Evolutionary conservation across 92 coral and sea anemone genomes (phyloP).

Genomic region (Bergia puertoricense): DNA sequence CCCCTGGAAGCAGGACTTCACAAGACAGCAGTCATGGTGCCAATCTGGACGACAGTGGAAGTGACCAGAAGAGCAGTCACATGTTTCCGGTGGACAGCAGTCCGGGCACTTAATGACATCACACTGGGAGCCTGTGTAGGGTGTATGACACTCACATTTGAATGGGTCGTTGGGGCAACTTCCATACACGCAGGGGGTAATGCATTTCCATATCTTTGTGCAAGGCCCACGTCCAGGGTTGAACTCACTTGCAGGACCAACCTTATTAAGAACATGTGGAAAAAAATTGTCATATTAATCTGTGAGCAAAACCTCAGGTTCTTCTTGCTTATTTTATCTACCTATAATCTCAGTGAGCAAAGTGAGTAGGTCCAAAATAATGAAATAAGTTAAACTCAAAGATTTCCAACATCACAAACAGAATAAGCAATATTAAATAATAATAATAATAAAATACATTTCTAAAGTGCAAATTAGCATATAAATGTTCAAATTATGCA

Average conservation of each 20-base stretch:
- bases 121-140: conserved; percentile 80
- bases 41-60: conserved; percentile 53
- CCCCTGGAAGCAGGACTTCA: conserved; percentile 87
- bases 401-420: too few species aligned
- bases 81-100: conserved; percentile 93
- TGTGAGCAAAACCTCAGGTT: too few species aligned
- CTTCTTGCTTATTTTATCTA: too few species aligned
- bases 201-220: conserved; percentile 65
- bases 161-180: conserved; percentile 72
- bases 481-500: too few species aligned
- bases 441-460: too few species aligned
- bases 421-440: too few species aligned
- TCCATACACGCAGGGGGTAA: conserved; percentile 71
- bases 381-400: too few species aligned
- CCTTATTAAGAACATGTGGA: background rate
- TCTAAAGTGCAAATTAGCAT: too few species aligned
- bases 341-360: too few species aligned
- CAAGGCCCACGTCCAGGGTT: conserved; percentile 73
- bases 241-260: conserved; percentile 35
- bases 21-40: conserved; percentile 88
- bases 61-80: conserved; percentile 69
- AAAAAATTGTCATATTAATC: background rate
- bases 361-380: too few species aligned
- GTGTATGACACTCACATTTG: conserved; percentile 61
- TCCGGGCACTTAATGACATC: conserved; percentile 77